These are phyloP conservation scores for Typhlichthys subterraneus DNA, from an alignment of 2,797 vertebrate genomes.

Conservation along the genomic window DNA sequence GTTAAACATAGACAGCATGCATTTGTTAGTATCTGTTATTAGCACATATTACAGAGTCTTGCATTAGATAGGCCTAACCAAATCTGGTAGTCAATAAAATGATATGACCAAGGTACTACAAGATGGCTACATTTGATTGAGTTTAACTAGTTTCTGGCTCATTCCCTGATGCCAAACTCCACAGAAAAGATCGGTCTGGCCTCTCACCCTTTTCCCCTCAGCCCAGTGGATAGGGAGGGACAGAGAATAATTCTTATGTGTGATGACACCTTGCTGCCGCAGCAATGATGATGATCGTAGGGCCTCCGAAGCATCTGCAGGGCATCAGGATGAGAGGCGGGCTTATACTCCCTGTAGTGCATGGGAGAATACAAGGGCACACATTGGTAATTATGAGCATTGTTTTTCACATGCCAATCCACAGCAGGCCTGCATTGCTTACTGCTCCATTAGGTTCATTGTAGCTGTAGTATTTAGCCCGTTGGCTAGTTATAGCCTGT, in stretches of 20 bases:
- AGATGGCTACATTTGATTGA: too few species aligned
- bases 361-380: not conserved
- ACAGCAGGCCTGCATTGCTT: not conserved
- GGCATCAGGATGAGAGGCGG: constrained; percentile 22
- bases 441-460: too few species aligned
- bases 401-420: not conserved
- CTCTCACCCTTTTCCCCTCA: constrained; percentile 3
- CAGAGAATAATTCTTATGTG: constrained; percentile 1
- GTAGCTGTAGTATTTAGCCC: too few species aligned
- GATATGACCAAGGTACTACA: constrained; percentile 22
- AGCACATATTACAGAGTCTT: constrained; percentile 1
- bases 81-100: constrained; percentile 21
- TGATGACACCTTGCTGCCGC: constrained; percentile 29
- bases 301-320: constrained; percentile 33
- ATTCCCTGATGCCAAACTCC: constrained; percentile 10
- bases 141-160: constrained; percentile 42
- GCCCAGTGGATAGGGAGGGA: too few species aligned
- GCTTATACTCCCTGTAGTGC: constrained; percentile 16
- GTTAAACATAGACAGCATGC: not conserved
- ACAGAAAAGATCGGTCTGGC: not conserved
- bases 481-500: too few species aligned
- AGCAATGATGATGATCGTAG: constrained; percentile 32
- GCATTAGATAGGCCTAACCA: constrained; percentile 5
- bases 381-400: constrained; percentile 6
- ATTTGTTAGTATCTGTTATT: constrained; percentile 5